Percentiles rank a stretch among this genome's conserved stretches.
Conservation (phyloP, 2,113 vertebrate genomes). For the Trachemys scripta region DNA sequence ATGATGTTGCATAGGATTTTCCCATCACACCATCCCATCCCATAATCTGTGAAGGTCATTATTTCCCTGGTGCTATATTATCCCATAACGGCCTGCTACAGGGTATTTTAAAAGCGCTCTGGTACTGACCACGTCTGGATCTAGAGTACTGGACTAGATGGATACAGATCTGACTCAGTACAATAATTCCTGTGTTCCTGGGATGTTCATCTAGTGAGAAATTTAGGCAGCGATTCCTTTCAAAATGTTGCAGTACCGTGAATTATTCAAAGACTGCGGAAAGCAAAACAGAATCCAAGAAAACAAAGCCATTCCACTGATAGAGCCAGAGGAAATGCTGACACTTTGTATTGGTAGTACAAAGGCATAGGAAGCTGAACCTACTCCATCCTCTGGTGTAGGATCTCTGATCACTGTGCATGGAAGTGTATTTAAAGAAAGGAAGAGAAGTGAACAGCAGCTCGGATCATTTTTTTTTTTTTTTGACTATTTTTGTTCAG, state of each 20-base stretch:
- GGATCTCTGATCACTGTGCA: neutral
- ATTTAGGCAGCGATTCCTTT: neutral
- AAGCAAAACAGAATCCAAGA: neutral
- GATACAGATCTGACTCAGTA: neutral
- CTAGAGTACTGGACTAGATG: neutral
- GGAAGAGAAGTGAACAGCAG: accelerated
- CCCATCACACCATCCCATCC: neutral
- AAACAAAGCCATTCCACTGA: neutral
- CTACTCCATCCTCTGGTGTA: neutral
- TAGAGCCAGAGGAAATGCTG: neutral
- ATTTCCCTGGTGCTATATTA: neutral
- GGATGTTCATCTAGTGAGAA: neutral
- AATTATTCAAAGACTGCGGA: neutral
- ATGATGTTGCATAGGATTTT: neutral
- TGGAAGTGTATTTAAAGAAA: neutral
- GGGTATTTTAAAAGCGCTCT: neutral
- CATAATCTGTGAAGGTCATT: neutral
- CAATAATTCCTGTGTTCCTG: neutral
- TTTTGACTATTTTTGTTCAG: neutral
- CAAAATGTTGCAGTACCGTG: neutral
- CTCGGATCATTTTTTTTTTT: neutral
- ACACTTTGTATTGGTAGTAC: neutral
- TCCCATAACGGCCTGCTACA: neutral
- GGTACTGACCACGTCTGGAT: neutral
- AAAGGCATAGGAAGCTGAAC: neutral